Conservation (phyloP, 2,797 vertebrate genomes). For the Ciconia nigra region DNA sequence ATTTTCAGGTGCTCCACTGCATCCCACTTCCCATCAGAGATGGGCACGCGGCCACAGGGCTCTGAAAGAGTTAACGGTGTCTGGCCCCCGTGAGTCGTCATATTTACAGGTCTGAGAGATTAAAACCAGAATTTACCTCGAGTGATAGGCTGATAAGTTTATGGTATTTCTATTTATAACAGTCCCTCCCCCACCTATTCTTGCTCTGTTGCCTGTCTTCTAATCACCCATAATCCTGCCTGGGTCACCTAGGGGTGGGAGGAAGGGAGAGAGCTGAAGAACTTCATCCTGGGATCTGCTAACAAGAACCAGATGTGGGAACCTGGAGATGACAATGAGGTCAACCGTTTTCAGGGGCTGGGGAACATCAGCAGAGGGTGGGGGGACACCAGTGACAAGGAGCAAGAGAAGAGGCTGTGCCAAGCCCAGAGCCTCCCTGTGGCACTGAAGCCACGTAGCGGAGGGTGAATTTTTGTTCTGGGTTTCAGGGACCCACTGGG, state of each 20-base stretch:
- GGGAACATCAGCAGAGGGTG: not conserved
- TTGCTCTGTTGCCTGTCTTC: constrained; percentile 43
- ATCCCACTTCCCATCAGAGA: not conserved
- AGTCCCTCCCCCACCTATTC: not conserved
- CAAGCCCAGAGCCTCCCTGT: not conserved
- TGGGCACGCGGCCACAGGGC: not conserved
- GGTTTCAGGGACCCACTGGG: not conserved
- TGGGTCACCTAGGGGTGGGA: constrained; percentile 68
- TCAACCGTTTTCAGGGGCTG: constrained; percentile 36
- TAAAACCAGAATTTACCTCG: constrained; percentile 59
- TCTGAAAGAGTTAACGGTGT: not conserved
- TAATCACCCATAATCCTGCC: constrained; percentile 75
- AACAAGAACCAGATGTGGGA: constrained; percentile 81
- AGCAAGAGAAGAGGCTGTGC: not conserved
- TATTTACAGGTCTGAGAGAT: constrained; percentile 62
- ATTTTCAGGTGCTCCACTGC: not conserved
- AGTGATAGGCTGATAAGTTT: constrained; percentile 64
- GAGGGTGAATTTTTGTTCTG: not conserved
- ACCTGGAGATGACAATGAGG: constrained; percentile 57
- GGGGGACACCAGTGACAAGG: not conserved
- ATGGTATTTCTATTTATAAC: constrained; percentile 77
- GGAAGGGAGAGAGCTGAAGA: constrained; percentile 45
- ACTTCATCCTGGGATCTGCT: constrained; percentile 70
- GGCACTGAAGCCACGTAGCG: fast-evolving
- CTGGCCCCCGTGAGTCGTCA: not conserved